These are phyloP conservation scores for Pantelozetes paolii DNA, from an alignment of 2,888 invertebrate species.

Conservation along the genomic window DNA sequence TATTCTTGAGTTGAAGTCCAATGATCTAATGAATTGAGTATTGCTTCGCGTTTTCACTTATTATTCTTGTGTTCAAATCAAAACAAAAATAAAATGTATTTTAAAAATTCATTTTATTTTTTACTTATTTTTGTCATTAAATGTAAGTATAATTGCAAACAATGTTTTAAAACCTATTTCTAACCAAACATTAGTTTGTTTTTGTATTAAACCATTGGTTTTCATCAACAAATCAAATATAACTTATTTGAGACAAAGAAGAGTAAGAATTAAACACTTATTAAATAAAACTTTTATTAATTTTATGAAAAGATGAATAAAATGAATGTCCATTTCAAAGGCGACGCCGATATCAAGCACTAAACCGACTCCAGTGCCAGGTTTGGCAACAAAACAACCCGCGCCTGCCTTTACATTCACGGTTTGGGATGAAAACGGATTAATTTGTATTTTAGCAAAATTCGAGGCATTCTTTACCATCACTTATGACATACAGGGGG, in stretches of 20 bases:
- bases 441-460: slow-evolving; percentile 48
- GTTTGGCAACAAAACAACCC: slow-evolving; percentile 42
- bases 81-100: too few species aligned
- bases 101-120: too few species aligned
- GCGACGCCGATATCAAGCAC: neutral
- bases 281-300: neutral
- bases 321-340: slow-evolving; percentile 6
- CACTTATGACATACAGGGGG: slow-evolving; percentile 46
- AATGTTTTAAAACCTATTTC: too few species aligned
- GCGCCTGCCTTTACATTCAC: slow-evolving; percentile 47
- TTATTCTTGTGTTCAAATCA: too few species aligned
- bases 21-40: too few species aligned
- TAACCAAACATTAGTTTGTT: neutral
- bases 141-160: too few species aligned
- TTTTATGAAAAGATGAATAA: too few species aligned
- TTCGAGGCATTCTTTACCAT: slow-evolving; percentile 48
- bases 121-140: too few species aligned
- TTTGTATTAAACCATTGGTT: neutral
- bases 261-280: slow-evolving; percentile 1
- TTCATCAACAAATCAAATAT: neutral
- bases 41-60: too few species aligned
- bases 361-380: neutral
- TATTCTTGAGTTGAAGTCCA: too few species aligned
- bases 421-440: slow-evolving; percentile 48
- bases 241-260: neutral